Base-by-base conservation (phyloP, 2,113 vertebrate genomes). In the Labrus mixtus region DNA sequence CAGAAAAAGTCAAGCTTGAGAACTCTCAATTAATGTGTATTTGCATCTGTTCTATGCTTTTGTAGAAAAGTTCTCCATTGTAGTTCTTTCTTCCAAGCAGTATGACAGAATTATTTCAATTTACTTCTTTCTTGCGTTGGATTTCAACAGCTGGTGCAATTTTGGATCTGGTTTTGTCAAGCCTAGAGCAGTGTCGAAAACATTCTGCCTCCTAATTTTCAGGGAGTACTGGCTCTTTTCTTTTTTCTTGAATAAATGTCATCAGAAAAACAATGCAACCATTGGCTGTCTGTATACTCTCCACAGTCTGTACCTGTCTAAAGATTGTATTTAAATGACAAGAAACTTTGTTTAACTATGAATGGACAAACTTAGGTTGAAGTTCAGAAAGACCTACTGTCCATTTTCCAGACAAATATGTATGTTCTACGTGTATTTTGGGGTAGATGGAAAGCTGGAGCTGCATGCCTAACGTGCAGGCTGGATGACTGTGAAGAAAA, bases 361-460 rank as follows among this genome's bases (percentile, higher is more conserved):
- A 15, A 15, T 45, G 13, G 11, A 45, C 15, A 15, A 13, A 12
- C 15, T 45, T 2, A 15, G 12, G 43, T 43, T 13, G 12, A 11
- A 43, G 41, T 2, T 43, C 41, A 43, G 12, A 6, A 33, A 33
- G 41, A 43, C 12, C 41, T 12, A 13, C 41, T 11, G 41, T 33
- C 29, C 29, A 33, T 33, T 33, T 33, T 33, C 29, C 29, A 33
- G 29, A 33, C 29, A 6, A 33, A 33, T 33, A 17, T 8, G 5
- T 12, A 4, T 5, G 1, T 11, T 7, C 16, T 51, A 10, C 7
- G 3, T 51, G 6, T 1, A 4, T 10, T n/a, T 46, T 2, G 45
- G 46, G 46, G 17, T 19, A n/a, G 20, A 50, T 57, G 15, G 46
- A 79, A 54, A 41, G 25, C 53, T 20, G 16, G 45, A 60, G 54